Base-by-base conservation (phyloP, 2,113 vertebrate species). In the Labrus mixtus region DNA sequence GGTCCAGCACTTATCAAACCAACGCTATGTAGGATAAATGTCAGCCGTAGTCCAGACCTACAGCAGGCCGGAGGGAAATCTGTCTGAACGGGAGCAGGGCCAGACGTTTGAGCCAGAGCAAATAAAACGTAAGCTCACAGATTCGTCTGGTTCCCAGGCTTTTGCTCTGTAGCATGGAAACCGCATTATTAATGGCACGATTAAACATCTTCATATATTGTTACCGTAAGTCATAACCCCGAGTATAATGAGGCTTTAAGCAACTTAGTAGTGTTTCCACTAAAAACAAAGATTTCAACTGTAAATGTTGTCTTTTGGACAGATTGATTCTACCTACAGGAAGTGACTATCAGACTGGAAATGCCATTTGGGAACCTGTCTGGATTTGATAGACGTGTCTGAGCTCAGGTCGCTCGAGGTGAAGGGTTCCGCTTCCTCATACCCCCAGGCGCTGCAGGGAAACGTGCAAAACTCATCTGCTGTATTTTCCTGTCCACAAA, bases 401-500 rank as follows among this genome's bases (percentile, higher is more conserved):
- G 68, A 43, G 55, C 61, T 51, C 45, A 66, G 55, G 63, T 66
- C 61, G 61, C 51, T 22, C 1, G 1, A 23, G 46, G 70, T 67
- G 66, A 83, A 76, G 65, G 46, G 39, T n/a, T 62, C 64, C 48
- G 51, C 8, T 16, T 17, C 59, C 59, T 62, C 67, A 22, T 61
- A 39, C 73, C 67, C 63, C n/a, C 12, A n/a, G 61, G 58, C 66
- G 19, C 58, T 48, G 10, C 83, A 89, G 84, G 84, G 82, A 89
- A 79, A 72, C 73, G 62, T 81, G 74, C 29, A 64, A 56, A 80
- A 65, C 53, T 81, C 73, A 82, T 90, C 46, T 81, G 60, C 60
- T 70, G 66, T 19, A 73, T 76, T 82, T 89, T 78, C 69, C 75
- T 87, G 66, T 50, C 4, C 62, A 80, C 54, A 70, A 87, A 88